Conservation (phyloP, 2,888 invertebrate species). For the Galeruca laticollis region DNA sequence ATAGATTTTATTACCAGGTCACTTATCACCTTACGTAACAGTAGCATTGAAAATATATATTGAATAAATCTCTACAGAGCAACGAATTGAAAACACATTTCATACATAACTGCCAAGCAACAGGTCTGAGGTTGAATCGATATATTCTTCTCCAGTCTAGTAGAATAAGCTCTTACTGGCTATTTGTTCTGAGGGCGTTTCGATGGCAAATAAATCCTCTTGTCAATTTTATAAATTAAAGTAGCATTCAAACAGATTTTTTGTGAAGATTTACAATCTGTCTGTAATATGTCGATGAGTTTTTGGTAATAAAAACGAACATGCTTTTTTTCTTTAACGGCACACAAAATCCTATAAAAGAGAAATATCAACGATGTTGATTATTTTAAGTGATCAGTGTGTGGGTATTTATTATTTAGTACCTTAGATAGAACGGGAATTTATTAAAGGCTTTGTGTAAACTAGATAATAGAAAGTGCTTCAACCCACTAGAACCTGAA, state of each 20-base stretch:
- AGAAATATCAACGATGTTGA: background rate
- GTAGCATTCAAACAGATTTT: background rate
- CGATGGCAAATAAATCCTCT: constrained; percentile 1
- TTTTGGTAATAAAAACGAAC: background rate
- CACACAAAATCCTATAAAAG: background rate
- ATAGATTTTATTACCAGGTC: too few species aligned
- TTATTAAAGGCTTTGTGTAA: too few species aligned
- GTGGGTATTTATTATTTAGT: background rate
- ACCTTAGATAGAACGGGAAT: too few species aligned
- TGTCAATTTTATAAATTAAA: background rate
- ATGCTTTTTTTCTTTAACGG: background rate
- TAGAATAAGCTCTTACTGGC: background rate
- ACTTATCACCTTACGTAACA: too few species aligned
- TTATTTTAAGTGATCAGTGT: background rate
- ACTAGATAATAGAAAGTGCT: too few species aligned
- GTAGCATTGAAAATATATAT: background rate
- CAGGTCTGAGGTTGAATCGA: constrained; percentile 1
- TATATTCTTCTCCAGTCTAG: constrained; percentile 6
- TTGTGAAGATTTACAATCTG: background rate
- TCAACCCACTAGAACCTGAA: too few species aligned
- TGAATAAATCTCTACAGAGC: background rate
- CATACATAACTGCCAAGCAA: background rate
- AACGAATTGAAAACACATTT: background rate
- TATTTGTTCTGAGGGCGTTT: background rate
- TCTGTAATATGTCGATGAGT: background rate